Percentiles rank a stretch among this genome's conserved stretches.
phyloP scores from a whole-genome alignment of 2,113 vertebrate species.

The Melanerpes aurifrons region DNA sequence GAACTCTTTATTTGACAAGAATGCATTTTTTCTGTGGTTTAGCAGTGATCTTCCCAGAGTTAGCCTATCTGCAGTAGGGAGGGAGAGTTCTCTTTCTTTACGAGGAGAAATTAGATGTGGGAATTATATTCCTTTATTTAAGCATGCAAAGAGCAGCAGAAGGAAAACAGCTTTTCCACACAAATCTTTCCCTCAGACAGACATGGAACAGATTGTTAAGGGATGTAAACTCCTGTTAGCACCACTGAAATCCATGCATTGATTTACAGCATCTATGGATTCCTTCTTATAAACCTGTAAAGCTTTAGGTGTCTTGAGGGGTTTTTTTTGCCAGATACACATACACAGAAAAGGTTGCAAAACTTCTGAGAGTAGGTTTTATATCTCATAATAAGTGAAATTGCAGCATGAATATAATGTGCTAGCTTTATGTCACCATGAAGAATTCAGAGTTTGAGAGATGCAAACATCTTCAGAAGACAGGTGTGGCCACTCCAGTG shows the following conservation, averaged over 20 bases:
- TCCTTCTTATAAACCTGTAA: neutral
- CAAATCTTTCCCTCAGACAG: neutral
- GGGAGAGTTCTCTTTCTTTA: neutral
- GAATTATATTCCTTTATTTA: neutral
- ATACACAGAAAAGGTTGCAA: neutral
- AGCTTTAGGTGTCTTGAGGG: neutral
- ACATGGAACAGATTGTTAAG: neutral
- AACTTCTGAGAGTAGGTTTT: neutral
- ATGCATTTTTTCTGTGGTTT: neutral
- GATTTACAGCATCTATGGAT: neutral
- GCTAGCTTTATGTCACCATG: neutral
- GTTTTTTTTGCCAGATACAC: neutral
- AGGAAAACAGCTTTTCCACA: neutral
- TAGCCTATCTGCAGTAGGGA: neutral
- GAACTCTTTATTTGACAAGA: neutral
- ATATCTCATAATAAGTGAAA: neutral
- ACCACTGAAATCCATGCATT: neutral
- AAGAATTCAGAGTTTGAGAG: neutral
- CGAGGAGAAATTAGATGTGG: neutral
- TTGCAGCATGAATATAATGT: neutral
- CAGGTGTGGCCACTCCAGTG: neutral
- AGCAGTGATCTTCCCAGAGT: neutral
- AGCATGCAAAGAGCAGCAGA: neutral
- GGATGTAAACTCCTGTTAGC: neutral
- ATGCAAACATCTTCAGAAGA: neutral